These are phyloP conservation scores for Trinectes maculatus DNA, from an alignment of 2,113 vertebrate genomes.

Conservation along the genomic window DNA sequence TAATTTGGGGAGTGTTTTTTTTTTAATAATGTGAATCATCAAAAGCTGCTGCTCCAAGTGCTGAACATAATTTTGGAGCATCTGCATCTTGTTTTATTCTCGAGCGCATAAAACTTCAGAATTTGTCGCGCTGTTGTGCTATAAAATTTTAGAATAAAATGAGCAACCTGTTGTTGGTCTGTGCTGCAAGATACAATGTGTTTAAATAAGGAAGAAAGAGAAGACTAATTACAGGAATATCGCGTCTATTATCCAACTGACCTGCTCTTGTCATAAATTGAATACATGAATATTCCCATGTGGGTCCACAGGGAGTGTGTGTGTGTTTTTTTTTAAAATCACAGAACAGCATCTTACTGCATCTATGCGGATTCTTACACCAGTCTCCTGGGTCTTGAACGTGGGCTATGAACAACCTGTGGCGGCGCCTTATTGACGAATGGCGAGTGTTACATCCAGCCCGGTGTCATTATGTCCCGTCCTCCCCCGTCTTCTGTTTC, in stretches of 20 bases:
- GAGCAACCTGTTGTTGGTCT: conserved; percentile 21
- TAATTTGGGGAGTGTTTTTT: too few relatives aligned
- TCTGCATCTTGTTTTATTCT: conserved; percentile 24
- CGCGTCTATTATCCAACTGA: background rate
- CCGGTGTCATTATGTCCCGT: conserved; percentile 28
- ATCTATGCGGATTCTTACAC: conserved; percentile 52
- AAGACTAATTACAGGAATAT: conserved; percentile 1
- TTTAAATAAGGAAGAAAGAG: background rate
- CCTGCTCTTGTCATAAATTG: background rate
- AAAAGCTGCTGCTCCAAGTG: conserved; percentile 22
- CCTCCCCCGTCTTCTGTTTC: conserved; percentile 24
- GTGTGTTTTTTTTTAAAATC: background rate
- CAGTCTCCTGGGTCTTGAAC: conserved; percentile 66
- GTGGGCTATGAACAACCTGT: conserved; percentile 52
- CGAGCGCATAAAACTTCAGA: conserved; percentile 12
- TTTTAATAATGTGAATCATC: too few relatives aligned
- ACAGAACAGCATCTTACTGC: background rate
- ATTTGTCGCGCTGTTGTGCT: conserved; percentile 1
- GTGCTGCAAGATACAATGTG: conserved; percentile 4
- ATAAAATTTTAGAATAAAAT: conserved; percentile 19
- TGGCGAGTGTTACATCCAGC: conserved; percentile 57
- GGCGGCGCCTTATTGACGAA: conserved; percentile 66
- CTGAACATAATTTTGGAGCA: conserved; percentile 25
- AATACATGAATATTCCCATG: background rate
- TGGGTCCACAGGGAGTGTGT: too few relatives aligned